Base-by-base conservation (phyloP, 2,797 vertebrate species). In the Xenopus petersii region DNA sequence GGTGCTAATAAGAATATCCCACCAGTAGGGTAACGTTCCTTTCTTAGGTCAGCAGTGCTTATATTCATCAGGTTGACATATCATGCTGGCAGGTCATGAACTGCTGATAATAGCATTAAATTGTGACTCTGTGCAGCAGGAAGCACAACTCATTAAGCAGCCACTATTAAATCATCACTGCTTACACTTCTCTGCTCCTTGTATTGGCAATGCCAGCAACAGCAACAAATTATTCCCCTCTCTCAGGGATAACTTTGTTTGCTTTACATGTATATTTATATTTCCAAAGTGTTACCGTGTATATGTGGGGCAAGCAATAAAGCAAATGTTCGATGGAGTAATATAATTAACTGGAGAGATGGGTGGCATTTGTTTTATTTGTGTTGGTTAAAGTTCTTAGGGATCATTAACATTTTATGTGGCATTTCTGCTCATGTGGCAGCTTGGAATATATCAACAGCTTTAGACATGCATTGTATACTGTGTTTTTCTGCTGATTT, bases 91-190 rank as follows among this genome's bases (percentile, higher is more conserved):
- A 87, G 91, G 89, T 93, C 91, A 86, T 90, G 89, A 91, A 90
- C 91, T 91, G 88, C 89, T 92, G 89, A 92, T 93, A 91, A 90
- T 89, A 87, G 87, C 88, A 88, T 89, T 92, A 91, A 91, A 86
- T 92, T 87, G 86, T 88, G 87, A 89, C 88, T 90, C 82, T 71
- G 83, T 90, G 85, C 85, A 87, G 83, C 81, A 79, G 85, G 88
- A 89, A 90, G 84, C 85, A 81, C 84, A 86, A 85, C 88, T 91
- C 88, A 88, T 91, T 91, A 90, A 85, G 85, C 82, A 85, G 81
- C 81, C 81, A 73, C 86, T 85, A 74, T 90, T 90, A 91, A 92
- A 91, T 90, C 87, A 91, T 88, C 72, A 81, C 72, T 70, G 81
- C 80, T 83, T 88, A 87, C 88, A 86, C 82, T 70, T 74, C 42